These are phyloP conservation scores for Eriocheir sinensis DNA, from an alignment of 1,140 invertebrate genomes.

Conservation along the genomic window DNA sequence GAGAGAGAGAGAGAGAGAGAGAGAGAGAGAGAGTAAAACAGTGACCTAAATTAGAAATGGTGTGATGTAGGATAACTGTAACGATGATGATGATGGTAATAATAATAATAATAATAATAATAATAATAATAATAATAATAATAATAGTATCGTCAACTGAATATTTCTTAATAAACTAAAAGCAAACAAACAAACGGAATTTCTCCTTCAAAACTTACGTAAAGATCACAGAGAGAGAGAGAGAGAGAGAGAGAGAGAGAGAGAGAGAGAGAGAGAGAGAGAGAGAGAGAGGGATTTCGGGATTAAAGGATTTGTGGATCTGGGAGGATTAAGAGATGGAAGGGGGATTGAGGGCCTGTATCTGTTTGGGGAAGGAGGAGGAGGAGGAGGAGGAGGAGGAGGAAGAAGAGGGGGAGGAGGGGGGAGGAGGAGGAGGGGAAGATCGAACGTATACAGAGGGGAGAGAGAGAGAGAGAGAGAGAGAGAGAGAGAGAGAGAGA, in stretches of 20 bases:
- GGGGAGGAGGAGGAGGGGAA: neutral
- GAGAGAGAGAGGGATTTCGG: slow-evolving; percentile 52
- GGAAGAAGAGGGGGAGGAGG: neutral
- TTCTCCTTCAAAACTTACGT: neutral
- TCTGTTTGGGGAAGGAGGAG: slow-evolving; percentile 57
- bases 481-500: neutral
- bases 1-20: neutral
- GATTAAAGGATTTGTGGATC: slow-evolving; percentile 71
- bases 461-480: slow-evolving; percentile 30
- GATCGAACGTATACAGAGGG: neutral
- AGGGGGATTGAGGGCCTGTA: slow-evolving; percentile 64
- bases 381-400: neutral
- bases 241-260: slow-evolving; percentile 49
- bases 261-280: slow-evolving; percentile 58
- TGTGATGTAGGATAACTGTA: neutral
- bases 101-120: slow-evolving; percentile 45
- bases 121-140: neutral
- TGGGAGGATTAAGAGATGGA: slow-evolving; percentile 73
- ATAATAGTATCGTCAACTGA: neutral
- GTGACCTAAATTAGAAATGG: neutral
- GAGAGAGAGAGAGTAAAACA: neutral
- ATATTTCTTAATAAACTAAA: neutral
- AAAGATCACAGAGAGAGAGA: slow-evolving; percentile 7
- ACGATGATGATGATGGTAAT: slow-evolving; percentile 16
- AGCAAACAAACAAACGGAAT: neutral